phyloP scores from a whole-genome alignment of 2,113 vertebrate genomes.

The Gracilinanus agilis region DNA sequence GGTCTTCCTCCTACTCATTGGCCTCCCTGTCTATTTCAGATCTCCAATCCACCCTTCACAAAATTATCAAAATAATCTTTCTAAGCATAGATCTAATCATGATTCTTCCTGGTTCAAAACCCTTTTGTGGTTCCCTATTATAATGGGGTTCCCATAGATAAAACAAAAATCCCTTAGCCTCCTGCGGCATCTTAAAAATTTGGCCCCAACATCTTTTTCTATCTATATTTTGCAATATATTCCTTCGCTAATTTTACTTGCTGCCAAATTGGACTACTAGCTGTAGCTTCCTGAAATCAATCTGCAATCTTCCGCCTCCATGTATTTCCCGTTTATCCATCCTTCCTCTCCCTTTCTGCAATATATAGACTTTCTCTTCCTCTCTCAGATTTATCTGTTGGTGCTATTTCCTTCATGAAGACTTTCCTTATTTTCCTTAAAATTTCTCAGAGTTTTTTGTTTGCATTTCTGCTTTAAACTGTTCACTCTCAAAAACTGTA shows the following conservation, averaged over 20 bases:
- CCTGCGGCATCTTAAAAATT: not conserved
- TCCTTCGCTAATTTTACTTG: not conserved
- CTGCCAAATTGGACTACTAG: not conserved
- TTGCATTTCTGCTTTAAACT: not conserved
- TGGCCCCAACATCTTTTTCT: not conserved
- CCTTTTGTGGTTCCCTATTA: not conserved
- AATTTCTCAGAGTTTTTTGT: not conserved
- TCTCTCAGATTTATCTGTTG: not conserved
- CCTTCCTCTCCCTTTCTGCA: not conserved
- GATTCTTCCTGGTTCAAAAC: not conserved
- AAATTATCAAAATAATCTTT: not conserved
- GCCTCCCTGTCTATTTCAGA: not conserved
- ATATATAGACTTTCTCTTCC: not conserved
- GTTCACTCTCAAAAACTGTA: not conserved
- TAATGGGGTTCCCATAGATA: not conserved
- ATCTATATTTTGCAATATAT: not conserved
- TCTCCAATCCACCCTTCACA: not conserved
- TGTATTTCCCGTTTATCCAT: not conserved
- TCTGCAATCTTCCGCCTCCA: not conserved
- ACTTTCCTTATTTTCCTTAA: not conserved
- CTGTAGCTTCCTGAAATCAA: not conserved
- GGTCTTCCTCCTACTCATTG: not conserved
- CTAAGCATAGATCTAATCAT: not conserved
- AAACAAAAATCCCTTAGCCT: not conserved
- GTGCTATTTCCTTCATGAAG: not conserved